Base-by-base conservation (phyloP, 1,140 invertebrate genomes). In the Drosophila ananassae region DNA sequence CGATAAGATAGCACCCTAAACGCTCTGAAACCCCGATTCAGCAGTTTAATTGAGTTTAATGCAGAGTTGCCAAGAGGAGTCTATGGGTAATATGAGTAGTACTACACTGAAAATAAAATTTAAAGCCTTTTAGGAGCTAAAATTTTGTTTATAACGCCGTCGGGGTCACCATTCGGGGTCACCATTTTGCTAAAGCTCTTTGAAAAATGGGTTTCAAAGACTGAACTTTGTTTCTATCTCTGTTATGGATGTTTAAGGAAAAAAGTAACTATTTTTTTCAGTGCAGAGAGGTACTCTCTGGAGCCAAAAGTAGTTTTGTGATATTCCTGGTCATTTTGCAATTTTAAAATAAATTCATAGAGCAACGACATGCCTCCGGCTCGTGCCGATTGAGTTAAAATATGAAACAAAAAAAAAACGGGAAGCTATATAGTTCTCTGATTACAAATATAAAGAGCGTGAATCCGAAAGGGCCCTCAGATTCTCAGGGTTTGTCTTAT, bases 1-100 rank as follows among this genome's bases (percentile, higher is more conserved):
- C 63, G 67, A 69, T 69, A 69, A 69, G 67, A 69, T 69, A 69
- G 25, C 37, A 32, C 12, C 12, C 24, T 8, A 68, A 51, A 22
- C 2, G 22, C 48, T 12, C 51, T 12, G 44, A 48, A 69, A 25
- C 41, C 52, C 63, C 63, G 39, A 69, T 46, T 69, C 67, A 57
- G 67, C 67, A 17, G 22, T 57, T 57, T 41, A 50, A 69, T 69
- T 69, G 67, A 50, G 44, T 57, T 69, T 50, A 64, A 24, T 52
- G 46, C 63, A 32, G 34, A 52, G 47, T 32, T 56, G 63, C 51
- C 63, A 39, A 37, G 25, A 61, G 32, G 37, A 54, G 48, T 28
- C 24, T 53, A 47, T 28, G 41, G 51, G 30, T 10, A 52, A 58
- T 32, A n/a, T 17, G 59, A 66, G 34, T 24, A 32, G 30, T 30